Base-by-base conservation (phyloP, 2,113 vertebrate species). In the Oenanthe melanoleuca region DNA sequence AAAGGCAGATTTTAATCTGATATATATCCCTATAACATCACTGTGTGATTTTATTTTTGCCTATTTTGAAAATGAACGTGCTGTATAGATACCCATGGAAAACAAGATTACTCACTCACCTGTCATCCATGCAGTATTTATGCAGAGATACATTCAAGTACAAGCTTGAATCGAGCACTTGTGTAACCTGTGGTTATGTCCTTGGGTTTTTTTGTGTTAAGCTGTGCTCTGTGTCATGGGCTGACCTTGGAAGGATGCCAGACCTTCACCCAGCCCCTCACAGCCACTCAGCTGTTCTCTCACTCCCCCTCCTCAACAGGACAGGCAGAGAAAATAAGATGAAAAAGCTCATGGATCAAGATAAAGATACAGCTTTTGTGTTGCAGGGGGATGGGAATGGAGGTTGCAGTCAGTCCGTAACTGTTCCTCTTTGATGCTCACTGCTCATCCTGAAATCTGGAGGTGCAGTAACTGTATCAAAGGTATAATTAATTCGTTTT, bases 161-260 rank as follows among this genome's bases (percentile, higher is more conserved):
- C 17, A 31, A 65, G 25, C 50, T 72, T 59, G 38, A 78, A 64
- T 50, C 8, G 11, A 53, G 1, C 16, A 18, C 18, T 52, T 34
- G 2, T 9, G 19, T 26, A 86, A 50, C 6, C 60, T 0, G 0
- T 17, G 12, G 7, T 50, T 66, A 14, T 17, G 2, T 67, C 38
- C 40, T 49, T n/a, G 8, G 5, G 8, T 3, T 14, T 67, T 66
- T 42, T 40, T 10, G 17, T 21, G 72, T 60, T 57, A 40, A 84
- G 12, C 5, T 4, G 3, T 40, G 7, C 2, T 61, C 24, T 75
- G 2, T 52, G 28, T 13, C 5, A 2, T 66, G 34, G 14, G 6
- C 44, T 87, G 59, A 75, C 8, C 31, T 71, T 63, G 47, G 20
- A 6, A 1, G 15, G 21, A 24, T 73, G n/a, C 13, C 57, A 52